A percentile compares a stretch with the other conserved stretches of the same genome.
These are phyloP conservation scores for Platycnemis pennipes DNA, from an alignment of 2,888 invertebrate genomes.

Conservation along the genomic window DNA sequence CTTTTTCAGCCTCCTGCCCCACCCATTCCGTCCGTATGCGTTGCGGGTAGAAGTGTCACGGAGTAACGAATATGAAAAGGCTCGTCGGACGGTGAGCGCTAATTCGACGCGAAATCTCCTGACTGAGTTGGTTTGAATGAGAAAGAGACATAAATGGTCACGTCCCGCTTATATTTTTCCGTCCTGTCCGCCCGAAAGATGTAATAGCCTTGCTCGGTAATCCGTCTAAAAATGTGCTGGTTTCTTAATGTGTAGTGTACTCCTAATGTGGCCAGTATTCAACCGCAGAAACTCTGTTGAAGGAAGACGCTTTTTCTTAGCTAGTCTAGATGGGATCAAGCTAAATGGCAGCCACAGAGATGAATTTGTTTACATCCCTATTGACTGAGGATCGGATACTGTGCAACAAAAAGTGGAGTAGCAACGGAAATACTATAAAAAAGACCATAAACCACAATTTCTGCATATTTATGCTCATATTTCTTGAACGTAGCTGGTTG, in stretches of 20 bases:
- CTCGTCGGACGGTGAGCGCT: not conserved
- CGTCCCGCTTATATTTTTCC: not conserved
- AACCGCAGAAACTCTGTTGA: not conserved
- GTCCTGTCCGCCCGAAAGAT: not conserved
- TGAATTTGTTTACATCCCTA: too few relatives aligned
- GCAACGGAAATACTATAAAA: too few relatives aligned
- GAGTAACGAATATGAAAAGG: conserved; percentile 17
- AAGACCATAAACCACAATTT: too few relatives aligned
- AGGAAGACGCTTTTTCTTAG: not conserved
- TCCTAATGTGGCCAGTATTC: not conserved
- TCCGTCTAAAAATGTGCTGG: not conserved
- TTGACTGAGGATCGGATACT: too few relatives aligned
- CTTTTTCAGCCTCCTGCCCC: too few relatives aligned
- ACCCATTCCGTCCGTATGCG: not conserved
- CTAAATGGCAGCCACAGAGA: too few relatives aligned
- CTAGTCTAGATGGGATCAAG: too few relatives aligned
- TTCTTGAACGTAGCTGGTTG: too few relatives aligned
- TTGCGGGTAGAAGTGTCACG: not conserved
- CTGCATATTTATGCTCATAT: too few relatives aligned
- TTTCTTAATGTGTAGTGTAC: not conserved
- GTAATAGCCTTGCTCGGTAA: not conserved
- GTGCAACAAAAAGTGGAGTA: too few relatives aligned
- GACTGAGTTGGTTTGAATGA: not conserved
- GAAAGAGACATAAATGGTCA: conserved; percentile 17
- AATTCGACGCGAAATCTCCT: conserved; percentile 22